Base-by-base conservation (phyloP, 2,113 vertebrate species). In the Ammospiza nelsoni region DNA sequence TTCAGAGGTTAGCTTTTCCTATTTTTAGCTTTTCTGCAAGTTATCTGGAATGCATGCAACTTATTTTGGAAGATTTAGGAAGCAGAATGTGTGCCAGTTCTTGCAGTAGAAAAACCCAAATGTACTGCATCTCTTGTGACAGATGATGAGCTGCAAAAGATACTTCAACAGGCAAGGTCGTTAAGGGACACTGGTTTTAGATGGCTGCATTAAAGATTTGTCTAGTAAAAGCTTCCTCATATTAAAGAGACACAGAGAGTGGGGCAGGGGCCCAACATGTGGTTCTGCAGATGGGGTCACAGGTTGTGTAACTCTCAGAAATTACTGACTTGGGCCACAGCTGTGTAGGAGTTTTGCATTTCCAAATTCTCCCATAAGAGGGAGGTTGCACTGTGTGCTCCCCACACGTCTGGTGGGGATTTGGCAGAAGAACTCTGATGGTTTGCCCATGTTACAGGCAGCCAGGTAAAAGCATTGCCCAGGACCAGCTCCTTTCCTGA, bases 161-260 rank as follows among this genome's bases (percentile, higher is more conserved):
- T 92, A 92, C 89, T 88, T 96, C 91, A 96, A 95, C 83, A 97
- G 94, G 93, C 68, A 73, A 62, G 5, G 0, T 86, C 3, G 6
- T 43, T 90, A 87, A 91, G 29, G 75, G 33, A 66, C 39, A 48
- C 31, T 97, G 92, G 66, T 78, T 97, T 97, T 95, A 97, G 84
- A 83, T 8, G 24, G 61, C 80, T 97, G 89, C 92, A 78, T 79
- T 94, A 74, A 95, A 92, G 73, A 95, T 80, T 92, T 92, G 82
- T 92, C 41, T 89, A 79, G 52, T 52, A 69, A 61, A 91, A 89
- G 51, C 72, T 90, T 66, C 37, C 22, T 82, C 22, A 61, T 46
- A 5, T 51, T 76, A 78, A 65, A 86, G 55, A 87, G 66, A 74
- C 27, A 49, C 0, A 13, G 24, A 65, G 49, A 39, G 37, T 39